These are phyloP conservation scores for Scatophagus argus DNA, from an alignment of 2,113 vertebrate species.

Conservation along the genomic window DNA sequence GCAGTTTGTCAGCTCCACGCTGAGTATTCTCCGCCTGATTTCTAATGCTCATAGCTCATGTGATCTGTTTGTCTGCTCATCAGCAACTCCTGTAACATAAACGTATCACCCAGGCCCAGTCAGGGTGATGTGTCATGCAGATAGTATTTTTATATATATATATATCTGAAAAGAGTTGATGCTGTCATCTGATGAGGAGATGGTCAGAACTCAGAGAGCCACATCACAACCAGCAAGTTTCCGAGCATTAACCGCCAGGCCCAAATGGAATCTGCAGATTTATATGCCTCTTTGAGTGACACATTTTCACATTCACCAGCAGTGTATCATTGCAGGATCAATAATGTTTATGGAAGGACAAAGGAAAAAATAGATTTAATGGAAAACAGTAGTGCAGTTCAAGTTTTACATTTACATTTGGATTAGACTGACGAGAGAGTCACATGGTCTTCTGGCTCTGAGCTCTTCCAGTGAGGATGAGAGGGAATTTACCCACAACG, in stretches of 20 bases:
- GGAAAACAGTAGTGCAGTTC: background rate
- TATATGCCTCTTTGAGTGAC: background rate
- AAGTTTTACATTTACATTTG: slow-evolving; percentile 14
- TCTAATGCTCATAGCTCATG: slow-evolving; percentile 25
- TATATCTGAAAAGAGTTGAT: slow-evolving; percentile 11
- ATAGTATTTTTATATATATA: background rate
- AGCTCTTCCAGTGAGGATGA: slow-evolving; percentile 12
- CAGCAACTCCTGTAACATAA: slow-evolving; percentile 5
- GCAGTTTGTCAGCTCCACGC: slow-evolving; percentile 49
- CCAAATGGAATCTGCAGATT: too few relatives aligned
- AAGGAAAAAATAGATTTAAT: too few relatives aligned
- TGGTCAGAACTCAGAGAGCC: background rate
- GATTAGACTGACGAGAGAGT: slow-evolving; percentile 3
- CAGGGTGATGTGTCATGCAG: background rate
- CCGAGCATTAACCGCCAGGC: background rate
- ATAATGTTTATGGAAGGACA: background rate
- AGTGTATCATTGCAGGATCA: slow-evolving; percentile 4
- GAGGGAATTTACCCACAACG: slow-evolving; percentile 14
- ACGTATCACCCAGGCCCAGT: slow-evolving; percentile 1
- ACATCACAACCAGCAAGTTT: slow-evolving; percentile 4
- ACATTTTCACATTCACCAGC: background rate
- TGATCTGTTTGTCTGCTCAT: slow-evolving; percentile 52
- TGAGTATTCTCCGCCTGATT: slow-evolving; percentile 36
- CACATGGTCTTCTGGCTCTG: background rate
- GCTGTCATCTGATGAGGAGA: slow-evolving; percentile 28